These are phyloP conservation scores for Paguma larvata DNA, from an alignment of 2,797 vertebrate species.

Conservation along the genomic window DNA sequence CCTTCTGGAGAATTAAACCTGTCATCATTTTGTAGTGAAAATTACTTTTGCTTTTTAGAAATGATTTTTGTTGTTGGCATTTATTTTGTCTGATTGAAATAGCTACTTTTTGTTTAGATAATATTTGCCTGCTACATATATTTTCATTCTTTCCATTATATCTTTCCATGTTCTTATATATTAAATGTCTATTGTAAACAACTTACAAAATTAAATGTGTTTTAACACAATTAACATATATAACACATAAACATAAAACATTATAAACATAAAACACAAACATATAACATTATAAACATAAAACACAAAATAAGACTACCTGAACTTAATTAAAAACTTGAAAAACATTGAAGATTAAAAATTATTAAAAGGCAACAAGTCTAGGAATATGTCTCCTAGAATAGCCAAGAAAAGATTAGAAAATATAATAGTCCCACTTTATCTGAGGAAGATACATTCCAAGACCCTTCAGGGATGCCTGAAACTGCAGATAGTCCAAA, in stretches of 20 bases:
- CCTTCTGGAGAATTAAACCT: background rate
- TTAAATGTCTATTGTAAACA: background rate
- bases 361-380: background rate
- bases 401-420: background rate
- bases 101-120: background rate
- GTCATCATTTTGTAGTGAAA: slow-evolving; percentile 27
- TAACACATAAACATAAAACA: background rate
- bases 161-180: background rate
- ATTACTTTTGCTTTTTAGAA: background rate
- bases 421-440: background rate
- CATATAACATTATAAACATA: too few species aligned
- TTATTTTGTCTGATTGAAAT: slow-evolving; percentile 23
- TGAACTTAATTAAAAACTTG: background rate
- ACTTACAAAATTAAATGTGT: background rate
- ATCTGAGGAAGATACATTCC: background rate
- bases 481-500: background rate
- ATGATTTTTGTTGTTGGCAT: background rate
- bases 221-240: background rate
- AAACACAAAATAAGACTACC: background rate
- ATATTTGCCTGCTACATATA: background rate
- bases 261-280: too few species aligned
- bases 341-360: slow-evolving; percentile 30
- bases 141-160: slow-evolving; percentile 1
- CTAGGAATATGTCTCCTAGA: background rate
- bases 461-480: background rate